Evolutionary conservation across 2,113 vertebrate genomes (phyloP).

Genomic region (Dryoscopus gambensis): DNA sequence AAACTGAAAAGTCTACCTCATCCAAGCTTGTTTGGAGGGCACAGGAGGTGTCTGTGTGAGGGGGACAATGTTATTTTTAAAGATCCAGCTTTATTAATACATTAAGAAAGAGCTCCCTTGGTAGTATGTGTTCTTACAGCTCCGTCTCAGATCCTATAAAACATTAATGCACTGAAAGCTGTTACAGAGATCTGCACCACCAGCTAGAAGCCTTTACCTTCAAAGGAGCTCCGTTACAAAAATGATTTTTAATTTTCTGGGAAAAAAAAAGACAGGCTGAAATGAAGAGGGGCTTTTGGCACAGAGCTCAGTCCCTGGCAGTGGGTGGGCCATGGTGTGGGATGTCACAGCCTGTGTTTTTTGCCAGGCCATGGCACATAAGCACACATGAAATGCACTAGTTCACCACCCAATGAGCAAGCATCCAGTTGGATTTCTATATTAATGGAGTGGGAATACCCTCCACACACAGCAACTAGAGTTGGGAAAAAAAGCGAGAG

Average conservation of each 20-base stretch:
- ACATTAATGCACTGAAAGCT: conserved; percentile 85
- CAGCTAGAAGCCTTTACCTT: conserved; percentile 58
- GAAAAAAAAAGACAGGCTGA: neutral
- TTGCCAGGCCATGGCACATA: neutral
- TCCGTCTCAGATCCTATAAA: conserved; percentile 82
- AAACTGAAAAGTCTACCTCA: conserved; percentile 55
- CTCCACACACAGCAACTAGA: neutral
- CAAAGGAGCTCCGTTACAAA: conserved; percentile 23
- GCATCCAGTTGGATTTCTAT: neutral
- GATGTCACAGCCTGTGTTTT: neutral
- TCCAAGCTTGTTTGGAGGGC: conserved; percentile 27
- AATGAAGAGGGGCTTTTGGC: neutral
- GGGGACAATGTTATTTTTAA: conserved; percentile 70
- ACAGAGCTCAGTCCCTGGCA: neutral
- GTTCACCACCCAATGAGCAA: neutral
- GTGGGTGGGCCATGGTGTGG: neutral
- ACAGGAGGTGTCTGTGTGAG: neutral
- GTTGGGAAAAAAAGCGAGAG: neutral
- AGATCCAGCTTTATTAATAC: conserved; percentile 79
- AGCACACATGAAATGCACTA: neutral
- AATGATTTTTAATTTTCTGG: neutral
- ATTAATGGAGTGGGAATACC: conserved; percentile 37
- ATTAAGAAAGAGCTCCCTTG: conserved; percentile 78
- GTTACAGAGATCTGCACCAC: conserved; percentile 71
- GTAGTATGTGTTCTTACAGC: conserved; percentile 78